Base-by-base conservation (phyloP, 2,888 invertebrate genomes). In the Urechis unicinctus region DNA sequence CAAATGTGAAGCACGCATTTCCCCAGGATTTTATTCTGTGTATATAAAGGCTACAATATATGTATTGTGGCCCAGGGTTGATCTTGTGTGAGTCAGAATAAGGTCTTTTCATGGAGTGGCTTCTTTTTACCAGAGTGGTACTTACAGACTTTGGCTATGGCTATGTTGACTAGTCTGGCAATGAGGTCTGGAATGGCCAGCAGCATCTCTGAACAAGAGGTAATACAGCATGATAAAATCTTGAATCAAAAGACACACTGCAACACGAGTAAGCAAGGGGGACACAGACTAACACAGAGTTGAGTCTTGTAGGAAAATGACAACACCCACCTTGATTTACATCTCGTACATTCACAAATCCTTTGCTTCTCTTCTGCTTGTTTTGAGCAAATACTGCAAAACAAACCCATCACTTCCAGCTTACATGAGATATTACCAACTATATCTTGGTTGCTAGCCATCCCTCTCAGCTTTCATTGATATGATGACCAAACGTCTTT, bases 321-420 rank as follows among this genome's bases (percentile, higher is more conserved):
- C n/a, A n/a, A n/a, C 5, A 46, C 42, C 52, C 42, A 71, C 73
- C 72, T 68, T 78, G 78, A 59, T 78, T 78, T 43, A 77, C 70
- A 58, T 78, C 78, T 60, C 78, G 59, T 3, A 77, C 66, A 59
- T 76, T 77, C 21, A 78, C 69, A 61, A 78, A 76, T 30, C 75
- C 74, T 67, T 70, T 71, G 54, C 69, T 75, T 66, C 75, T 70
- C 58, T 77, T 75, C 64, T 75, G 74, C 66, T 74, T 75, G 59
- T 77, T 77, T 60, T 78, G 78, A 49, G 77, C 77, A 69, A 70
- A 77, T 55, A 78, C 77, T 77, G 68, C 26, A 70, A 66, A 63
- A 31, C 64, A 63, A 52, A 41, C 49, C 9, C 48, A 28, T 21
- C 2, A n/a, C n/a, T n/a, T n/a, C n/a, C n/a, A n/a, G n/a, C n/a